phyloP scores from a whole-genome alignment of 2,113 vertebrate genomes.

The Mormoops blainvillei region DNA sequence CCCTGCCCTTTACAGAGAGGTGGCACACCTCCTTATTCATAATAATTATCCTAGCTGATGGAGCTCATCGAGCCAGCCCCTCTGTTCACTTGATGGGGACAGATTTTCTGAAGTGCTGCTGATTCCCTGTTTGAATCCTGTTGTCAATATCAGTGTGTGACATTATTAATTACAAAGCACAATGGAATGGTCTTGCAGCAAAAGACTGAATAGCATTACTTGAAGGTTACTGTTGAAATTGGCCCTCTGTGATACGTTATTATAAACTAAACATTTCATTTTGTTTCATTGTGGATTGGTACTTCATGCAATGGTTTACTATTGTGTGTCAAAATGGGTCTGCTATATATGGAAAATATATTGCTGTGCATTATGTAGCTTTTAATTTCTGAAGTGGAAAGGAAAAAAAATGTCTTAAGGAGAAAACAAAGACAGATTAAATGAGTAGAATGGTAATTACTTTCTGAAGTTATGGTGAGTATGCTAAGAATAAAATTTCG shows the following conservation, averaged over 20 bases:
- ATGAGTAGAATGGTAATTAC: background rate
- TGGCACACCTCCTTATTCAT: conserved; percentile 45
- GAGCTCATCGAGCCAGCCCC: conserved; percentile 42
- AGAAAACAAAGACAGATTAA: background rate
- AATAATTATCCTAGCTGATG: conserved; percentile 56
- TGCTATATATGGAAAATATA: conserved; percentile 34
- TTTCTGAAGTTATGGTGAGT: background rate
- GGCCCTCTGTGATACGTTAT: conserved; percentile 45
- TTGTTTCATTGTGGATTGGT: conserved; percentile 51
- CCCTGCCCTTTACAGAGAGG: conserved; percentile 4
- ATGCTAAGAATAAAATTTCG: background rate
- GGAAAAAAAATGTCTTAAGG: background rate
- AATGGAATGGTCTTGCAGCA: conserved; percentile 28
- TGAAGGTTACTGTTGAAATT: conserved; percentile 61
- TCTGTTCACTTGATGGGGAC: conserved; percentile 22
- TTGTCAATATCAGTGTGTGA: conserved; percentile 55
- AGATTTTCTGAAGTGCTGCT: conserved; percentile 36
- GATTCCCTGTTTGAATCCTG: conserved; percentile 56
- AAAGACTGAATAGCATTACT: conserved; percentile 42
- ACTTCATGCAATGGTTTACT: conserved; percentile 14
- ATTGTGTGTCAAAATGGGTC: background rate
- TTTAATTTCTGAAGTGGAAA: conserved; percentile 48
- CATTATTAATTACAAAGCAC: conserved; percentile 64
- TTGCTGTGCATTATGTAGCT: background rate
- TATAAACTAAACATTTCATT: conserved; percentile 55